Percentiles rank a stretch among this genome's conserved stretches.
These are phyloP conservation scores for Phoxinus dragarum DNA, from an alignment of 2,797 vertebrate species.

Conservation along the genomic window DNA sequence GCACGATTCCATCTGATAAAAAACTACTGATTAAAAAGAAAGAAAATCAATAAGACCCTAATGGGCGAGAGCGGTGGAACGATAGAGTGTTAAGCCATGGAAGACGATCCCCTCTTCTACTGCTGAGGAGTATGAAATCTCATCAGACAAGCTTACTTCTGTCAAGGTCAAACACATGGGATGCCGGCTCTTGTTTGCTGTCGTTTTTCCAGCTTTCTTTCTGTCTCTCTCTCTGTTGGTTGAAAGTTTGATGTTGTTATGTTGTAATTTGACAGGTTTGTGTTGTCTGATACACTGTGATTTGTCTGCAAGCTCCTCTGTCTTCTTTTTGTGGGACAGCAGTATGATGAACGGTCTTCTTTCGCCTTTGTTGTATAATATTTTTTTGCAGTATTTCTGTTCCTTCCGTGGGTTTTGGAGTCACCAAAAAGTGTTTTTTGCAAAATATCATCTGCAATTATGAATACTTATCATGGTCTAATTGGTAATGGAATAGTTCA, in stretches of 20 bases:
- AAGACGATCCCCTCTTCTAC: constrained; percentile 58
- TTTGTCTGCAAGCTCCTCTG: neutral
- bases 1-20: constrained; percentile 49
- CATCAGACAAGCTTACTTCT: constrained; percentile 51
- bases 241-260: neutral
- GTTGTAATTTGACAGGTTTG: constrained; percentile 33
- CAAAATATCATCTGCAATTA: neutral
- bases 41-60: constrained; percentile 59
- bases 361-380: neutral
- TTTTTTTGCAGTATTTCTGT: neutral
- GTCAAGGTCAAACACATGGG: constrained; percentile 54
- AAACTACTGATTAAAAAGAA: constrained; percentile 57
- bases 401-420: neutral
- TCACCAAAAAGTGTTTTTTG: neutral
- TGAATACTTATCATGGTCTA: neutral
- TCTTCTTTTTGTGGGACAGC: constrained; percentile 19
- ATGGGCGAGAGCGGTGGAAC: constrained; percentile 45
- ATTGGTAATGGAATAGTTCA: neutral
- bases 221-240: neutral
- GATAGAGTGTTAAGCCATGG: constrained; percentile 51
- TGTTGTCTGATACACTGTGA: constrained; percentile 19
- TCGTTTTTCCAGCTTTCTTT: constrained; percentile 17
- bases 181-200: constrained; percentile 29
- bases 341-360: constrained; percentile 1
- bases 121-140: constrained; percentile 60